A percentile compares a stretch with the other conserved stretches of the same genome.
Evolutionary conservation across 2,797 vertebrate species (phyloP).

Genomic region (Orientallactaga sibirica): DNA sequence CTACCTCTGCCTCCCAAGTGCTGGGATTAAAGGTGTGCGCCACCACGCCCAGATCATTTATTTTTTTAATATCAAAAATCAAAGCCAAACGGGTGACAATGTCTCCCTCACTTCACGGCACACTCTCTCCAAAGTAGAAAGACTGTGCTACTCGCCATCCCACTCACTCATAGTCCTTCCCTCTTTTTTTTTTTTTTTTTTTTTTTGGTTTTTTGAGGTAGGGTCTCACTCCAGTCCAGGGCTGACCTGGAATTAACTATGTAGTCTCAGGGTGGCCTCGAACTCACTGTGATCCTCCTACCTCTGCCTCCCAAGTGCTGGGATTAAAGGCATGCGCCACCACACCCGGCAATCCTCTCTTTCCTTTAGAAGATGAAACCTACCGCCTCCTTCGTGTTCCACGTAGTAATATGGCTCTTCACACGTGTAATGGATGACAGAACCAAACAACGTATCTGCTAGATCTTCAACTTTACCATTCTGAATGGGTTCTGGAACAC

Average conservation of each 20-base stretch:
- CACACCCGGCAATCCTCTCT: not conserved
- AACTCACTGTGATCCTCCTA: too few relatives aligned
- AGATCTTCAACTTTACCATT: constrained; percentile 77
- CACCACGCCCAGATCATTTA: too few relatives aligned
- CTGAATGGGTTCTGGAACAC: constrained; percentile 82
- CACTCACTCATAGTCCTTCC: not conserved
- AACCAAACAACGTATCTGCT: constrained; percentile 85
- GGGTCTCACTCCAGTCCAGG: too few relatives aligned
- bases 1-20: too few relatives aligned
- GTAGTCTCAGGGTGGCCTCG: too few relatives aligned
- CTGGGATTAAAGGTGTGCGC: too few relatives aligned
- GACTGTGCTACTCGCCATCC: not conserved
- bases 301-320: too few relatives aligned
- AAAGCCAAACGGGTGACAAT: not conserved
- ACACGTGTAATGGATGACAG: constrained; percentile 89
- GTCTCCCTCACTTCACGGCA: not conserved
- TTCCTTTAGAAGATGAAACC: constrained; percentile 45
- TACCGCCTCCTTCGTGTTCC: constrained; percentile 84
- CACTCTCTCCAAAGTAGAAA: constrained; percentile 5
- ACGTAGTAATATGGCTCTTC: constrained; percentile 90
- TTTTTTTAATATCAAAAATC: too few relatives aligned
- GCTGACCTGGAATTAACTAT: too few relatives aligned
- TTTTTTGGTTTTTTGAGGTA: too few relatives aligned
- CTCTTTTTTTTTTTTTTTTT: not conserved
- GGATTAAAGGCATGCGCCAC: too few relatives aligned